phyloP scores from a whole-genome alignment of 1,140 invertebrate genomes.

The Bombyx mandarina region DNA sequence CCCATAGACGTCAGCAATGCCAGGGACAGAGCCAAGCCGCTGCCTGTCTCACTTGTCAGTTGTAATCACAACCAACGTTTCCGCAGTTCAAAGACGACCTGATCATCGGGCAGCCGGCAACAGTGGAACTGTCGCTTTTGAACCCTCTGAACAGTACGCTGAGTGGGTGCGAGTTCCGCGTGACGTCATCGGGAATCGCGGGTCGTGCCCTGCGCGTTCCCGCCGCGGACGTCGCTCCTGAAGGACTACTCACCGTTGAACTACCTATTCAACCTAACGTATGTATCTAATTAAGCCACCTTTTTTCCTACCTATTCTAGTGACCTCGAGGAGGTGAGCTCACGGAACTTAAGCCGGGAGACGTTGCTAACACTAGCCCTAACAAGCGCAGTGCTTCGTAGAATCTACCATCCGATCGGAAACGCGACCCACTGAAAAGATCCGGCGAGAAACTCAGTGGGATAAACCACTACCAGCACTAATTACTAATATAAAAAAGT shows the following conservation, averaged over 20 bases:
- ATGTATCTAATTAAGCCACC: background rate
- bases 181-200: slow-evolving; percentile 11
- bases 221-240: background rate
- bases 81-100: slow-evolving; percentile 73
- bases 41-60: too few relatives aligned
- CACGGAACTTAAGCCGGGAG: too few relatives aligned
- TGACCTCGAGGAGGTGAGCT: background rate
- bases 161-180: slow-evolving; percentile 11
- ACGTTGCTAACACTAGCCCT: too few relatives aligned
- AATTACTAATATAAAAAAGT: too few relatives aligned
- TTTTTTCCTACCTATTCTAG: background rate
- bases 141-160: slow-evolving; percentile 75
- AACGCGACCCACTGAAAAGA: too few relatives aligned
- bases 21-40: too few relatives aligned
- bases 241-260: slow-evolving; percentile 4
- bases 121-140: slow-evolving; percentile 72
- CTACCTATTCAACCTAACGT: slow-evolving; percentile 13
- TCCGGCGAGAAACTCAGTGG: too few relatives aligned
- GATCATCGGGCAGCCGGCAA: slow-evolving; percentile 64
- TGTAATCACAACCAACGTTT: background rate
- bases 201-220: slow-evolving; percentile 5
- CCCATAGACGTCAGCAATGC: too few relatives aligned
- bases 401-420: too few relatives aligned
- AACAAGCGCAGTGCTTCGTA: too few relatives aligned
- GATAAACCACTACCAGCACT: too few relatives aligned